Evolutionary conservation across 2,797 vertebrate genomes (phyloP).

Genomic region (Anisognathus igniventris): DNA sequence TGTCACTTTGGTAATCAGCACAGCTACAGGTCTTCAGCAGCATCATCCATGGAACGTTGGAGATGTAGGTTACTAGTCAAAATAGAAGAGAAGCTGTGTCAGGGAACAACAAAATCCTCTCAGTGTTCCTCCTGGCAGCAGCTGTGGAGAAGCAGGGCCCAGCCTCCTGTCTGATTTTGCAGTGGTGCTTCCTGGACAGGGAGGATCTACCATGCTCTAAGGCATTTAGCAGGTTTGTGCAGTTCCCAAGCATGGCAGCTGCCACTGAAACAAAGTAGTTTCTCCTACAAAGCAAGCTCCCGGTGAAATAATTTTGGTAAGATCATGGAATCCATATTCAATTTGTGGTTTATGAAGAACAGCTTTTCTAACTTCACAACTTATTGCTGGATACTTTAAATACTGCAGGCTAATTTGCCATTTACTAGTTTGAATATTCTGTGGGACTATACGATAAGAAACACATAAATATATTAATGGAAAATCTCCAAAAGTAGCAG

Average conservation of each 20-base stretch:
- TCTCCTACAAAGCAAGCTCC: not conserved
- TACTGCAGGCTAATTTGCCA: not conserved
- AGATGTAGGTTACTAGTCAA: not conserved
- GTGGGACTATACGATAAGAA: not conserved
- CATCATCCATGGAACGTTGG: rapidly evolving
- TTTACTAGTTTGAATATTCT: not conserved
- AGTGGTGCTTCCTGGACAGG: not conserved
- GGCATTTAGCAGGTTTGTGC: not conserved
- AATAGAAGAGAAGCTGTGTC: not conserved
- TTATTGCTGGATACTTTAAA: not conserved
- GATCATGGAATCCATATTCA: not conserved
- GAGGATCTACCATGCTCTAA: not conserved
- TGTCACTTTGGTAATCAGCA: not conserved
- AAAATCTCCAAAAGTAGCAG: not conserved
- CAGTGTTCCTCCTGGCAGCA: not conserved
- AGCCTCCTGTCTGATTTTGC: not conserved
- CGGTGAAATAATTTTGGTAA: not conserved
- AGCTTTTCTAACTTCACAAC: not conserved
- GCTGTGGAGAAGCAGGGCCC: not conserved
- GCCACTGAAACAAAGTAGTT: not conserved
- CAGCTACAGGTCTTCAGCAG: not conserved
- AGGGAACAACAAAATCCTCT: not conserved
- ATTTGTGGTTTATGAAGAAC: not conserved
- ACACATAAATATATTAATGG: not conserved
- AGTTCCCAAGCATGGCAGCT: not conserved